phyloP scores from a whole-genome alignment of 2,888 invertebrate genomes.

The Lingula anatina region DNA sequence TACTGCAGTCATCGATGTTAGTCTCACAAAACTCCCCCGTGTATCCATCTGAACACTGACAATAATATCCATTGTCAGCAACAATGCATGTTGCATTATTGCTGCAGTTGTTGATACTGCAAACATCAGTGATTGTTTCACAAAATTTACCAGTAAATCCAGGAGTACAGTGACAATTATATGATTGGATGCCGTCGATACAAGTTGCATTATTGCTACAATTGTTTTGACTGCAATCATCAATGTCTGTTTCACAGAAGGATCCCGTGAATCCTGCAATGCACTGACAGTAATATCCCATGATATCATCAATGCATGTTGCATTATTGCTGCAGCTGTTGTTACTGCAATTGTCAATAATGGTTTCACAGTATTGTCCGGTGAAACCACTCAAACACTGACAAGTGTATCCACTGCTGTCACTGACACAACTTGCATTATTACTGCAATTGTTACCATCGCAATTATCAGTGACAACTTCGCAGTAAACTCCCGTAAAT shows the following conservation, averaged over 20 bases:
- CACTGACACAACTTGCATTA: slow-evolving; percentile 22
- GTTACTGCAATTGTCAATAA: slow-evolving; percentile 26
- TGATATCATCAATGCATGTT: slow-evolving; percentile 23
- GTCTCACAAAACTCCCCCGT: slow-evolving; percentile 4
- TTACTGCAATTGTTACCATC: slow-evolving; percentile 22
- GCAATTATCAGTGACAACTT: slow-evolving; percentile 30
- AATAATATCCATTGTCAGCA: slow-evolving; percentile 19
- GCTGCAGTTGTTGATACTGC: slow-evolving; percentile 18
- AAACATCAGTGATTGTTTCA: slow-evolving; percentile 23
- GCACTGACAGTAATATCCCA: slow-evolving; percentile 20
- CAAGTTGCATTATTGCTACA: slow-evolving; percentile 93
- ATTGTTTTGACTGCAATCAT: slow-evolving; percentile 92
- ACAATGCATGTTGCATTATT: slow-evolving; percentile 26
- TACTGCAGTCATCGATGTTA: slow-evolving; percentile 62
- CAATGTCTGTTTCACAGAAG: slow-evolving; percentile 61
- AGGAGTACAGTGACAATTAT: slow-evolving; percentile 18
- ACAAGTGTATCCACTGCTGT: slow-evolving; percentile 19
- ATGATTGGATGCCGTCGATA: slow-evolving; percentile 52
- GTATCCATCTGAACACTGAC: slow-evolving; percentile 20
- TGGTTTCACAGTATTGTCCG: slow-evolving; percentile 27
- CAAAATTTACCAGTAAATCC: slow-evolving; percentile 24
- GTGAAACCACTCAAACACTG: slow-evolving; percentile 25
- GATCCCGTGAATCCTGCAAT: slow-evolving; percentile 25
- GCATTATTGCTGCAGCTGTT: slow-evolving; percentile 49
- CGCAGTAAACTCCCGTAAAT: slow-evolving; percentile 32